Evolutionary conservation across 1,140 invertebrate species (phyloP).

Genomic region (Heliconius nattereri): DNA sequence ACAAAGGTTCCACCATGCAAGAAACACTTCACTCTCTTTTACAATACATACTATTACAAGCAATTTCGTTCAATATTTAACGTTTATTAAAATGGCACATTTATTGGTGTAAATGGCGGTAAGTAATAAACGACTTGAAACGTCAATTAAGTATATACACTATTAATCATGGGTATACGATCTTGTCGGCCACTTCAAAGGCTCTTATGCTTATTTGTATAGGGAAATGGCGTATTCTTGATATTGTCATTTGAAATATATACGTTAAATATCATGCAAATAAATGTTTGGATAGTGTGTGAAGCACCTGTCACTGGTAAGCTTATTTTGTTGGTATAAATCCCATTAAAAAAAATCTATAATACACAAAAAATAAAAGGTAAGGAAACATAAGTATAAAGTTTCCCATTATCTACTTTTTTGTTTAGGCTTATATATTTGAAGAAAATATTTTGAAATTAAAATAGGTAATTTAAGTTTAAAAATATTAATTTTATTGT

Average conservation of each 20-base stretch:
- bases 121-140: slow-evolving; percentile 48
- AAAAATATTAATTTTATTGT: too few species aligned
- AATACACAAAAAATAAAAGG: too few species aligned
- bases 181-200: slow-evolving; percentile 44
- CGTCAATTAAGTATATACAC: slow-evolving; percentile 41
- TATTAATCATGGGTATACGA: slow-evolving; percentile 48
- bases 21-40: background rate
- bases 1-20: background rate
- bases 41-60: background rate
- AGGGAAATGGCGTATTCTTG: background rate
- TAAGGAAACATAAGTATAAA: too few species aligned
- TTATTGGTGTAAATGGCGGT: slow-evolving; percentile 51
- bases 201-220: background rate
- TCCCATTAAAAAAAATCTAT: too few species aligned
- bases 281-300: background rate
- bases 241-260: background rate
- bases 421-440: too few species aligned
- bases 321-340: too few species aligned
- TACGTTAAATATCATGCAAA: background rate
- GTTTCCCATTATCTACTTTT: too few species aligned
- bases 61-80: slow-evolving; percentile 1
- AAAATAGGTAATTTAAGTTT: too few species aligned
- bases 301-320: too few species aligned
- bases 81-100: slow-evolving; percentile 34
- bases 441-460: too few species aligned